Evolutionary conservation across 2,797 vertebrate species (phyloP), one percentile per base, ranked within the genome.

Genomic region (Eremophila alpestris): DNA sequence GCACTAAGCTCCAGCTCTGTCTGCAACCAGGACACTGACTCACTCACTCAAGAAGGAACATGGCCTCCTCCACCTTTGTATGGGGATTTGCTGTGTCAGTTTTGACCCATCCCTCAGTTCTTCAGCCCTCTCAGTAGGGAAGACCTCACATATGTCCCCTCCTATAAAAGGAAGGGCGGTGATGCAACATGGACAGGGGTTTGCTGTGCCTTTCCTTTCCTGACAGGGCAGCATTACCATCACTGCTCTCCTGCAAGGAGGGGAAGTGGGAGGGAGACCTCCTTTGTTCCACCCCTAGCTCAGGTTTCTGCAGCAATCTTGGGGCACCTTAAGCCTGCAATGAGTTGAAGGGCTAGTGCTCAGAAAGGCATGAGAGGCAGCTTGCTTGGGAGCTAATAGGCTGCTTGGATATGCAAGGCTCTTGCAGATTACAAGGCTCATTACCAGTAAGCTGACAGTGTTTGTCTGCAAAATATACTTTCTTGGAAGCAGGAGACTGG

Each of bases 31-130:
- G 43, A 45, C 11, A 9, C 55, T 21, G 40, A 34, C n/a, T 63
- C 16, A 5, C n/a, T 40, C 34, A 70, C 13, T 74, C 49, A 13
- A 32, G 43, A 64, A 40, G 19, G 18, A n/a, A 17, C 1, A 6
- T 67, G 49, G 22, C 58, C 8, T 41, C 15, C 36, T 69, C 34
- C 79, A 34, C 55, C 19, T 45, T 46, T 9, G 13, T 34, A 23
- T 0, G 0, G 38, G 26, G n/a, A 65, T 8, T 0, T 11, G 34
- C 63, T 68, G 21, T 46, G 32, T 40, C 26, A 17, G 20, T 46
- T 80, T 23, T 79, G 49, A 32, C 41, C 19, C 3, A 7, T 62
- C 43, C 62, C 30, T 60, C n/a, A 26, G 13, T 48, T 52, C n/a
- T 60, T 36, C 2, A 4, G 34, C 43, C 30, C 32, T 41, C 55